Evolutionary conservation across 2,113 vertebrate genomes (phyloP).

Genomic region (Cacatua alba): DNA sequence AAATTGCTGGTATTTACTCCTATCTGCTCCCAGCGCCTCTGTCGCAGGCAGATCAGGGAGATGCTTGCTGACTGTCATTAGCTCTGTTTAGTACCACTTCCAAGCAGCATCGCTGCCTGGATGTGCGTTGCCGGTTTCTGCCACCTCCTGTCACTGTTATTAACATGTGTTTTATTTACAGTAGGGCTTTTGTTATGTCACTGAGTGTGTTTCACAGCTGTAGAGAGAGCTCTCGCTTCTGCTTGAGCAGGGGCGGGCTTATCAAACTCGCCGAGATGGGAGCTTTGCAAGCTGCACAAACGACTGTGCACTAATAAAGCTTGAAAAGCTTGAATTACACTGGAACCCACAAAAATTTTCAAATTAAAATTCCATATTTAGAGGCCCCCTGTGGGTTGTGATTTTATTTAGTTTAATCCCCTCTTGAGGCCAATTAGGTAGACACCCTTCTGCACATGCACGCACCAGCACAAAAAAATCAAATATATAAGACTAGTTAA

Average conservation of each 20-base stretch:
- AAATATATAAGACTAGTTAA: slow-evolving; percentile 44
- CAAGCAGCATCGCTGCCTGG: background rate
- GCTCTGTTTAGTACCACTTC: background rate
- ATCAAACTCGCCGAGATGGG: slow-evolving; percentile 23
- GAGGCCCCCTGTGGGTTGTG: slow-evolving; percentile 74
- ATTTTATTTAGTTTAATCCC: slow-evolving; percentile 84
- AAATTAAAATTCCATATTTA: slow-evolving; percentile 85
- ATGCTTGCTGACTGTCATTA: slow-evolving; percentile 8
- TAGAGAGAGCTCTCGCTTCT: slow-evolving; percentile 23
- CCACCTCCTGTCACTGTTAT: slow-evolving; percentile 22
- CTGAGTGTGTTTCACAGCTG: background rate
- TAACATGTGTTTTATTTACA: slow-evolving; percentile 38
- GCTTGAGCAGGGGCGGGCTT: background rate
- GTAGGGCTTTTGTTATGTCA: background rate
- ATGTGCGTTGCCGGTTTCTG: background rate
- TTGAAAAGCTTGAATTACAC: slow-evolving; percentile 83
- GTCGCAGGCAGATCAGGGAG: background rate
- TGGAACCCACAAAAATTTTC: slow-evolving; percentile 83
- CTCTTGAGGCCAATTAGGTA: slow-evolving; percentile 82
- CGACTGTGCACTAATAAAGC: slow-evolving; percentile 77
- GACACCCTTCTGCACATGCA: slow-evolving; percentile 74
- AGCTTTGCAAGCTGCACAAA: slow-evolving; percentile 60
- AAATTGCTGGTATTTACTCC: slow-evolving; percentile 31
- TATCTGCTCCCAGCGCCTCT: slow-evolving; percentile 40
- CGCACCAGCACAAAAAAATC: background rate